A percentile compares a stretch with the other conserved stretches of the same genome.
Conservation (phyloP, 2,797 vertebrate species). For the Cirrhinus molitorella region DNA sequence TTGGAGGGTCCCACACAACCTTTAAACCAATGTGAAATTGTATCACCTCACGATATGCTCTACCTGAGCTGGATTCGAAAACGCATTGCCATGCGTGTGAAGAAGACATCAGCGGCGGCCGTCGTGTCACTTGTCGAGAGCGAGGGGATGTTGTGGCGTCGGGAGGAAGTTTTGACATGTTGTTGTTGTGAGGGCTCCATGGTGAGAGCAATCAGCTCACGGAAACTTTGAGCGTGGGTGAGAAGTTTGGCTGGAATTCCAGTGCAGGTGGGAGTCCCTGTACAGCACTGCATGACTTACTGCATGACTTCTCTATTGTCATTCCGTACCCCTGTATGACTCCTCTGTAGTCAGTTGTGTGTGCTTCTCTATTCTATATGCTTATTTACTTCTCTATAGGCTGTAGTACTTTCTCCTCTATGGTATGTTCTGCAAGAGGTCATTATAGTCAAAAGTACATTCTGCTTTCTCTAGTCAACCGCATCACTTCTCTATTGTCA, state of each 20-base stretch:
- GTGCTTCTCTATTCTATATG: background rate
- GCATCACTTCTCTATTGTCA: background rate
- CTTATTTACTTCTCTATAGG: background rate
- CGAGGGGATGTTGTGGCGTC: background rate
- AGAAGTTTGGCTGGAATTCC: slow-evolving; percentile 43
- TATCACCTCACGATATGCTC: background rate
- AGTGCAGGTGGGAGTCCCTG: slow-evolving; percentile 46
- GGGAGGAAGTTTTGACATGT: slow-evolving; percentile 44
- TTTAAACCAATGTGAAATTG: slow-evolving; percentile 3
- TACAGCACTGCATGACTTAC: slow-evolving; percentile 20
- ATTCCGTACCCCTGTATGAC: background rate
- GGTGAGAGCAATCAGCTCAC: slow-evolving; percentile 33
- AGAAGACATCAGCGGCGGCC: background rate
- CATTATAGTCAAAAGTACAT: background rate
- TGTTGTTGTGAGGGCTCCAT: slow-evolving; percentile 34
- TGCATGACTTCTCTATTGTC: slow-evolving; percentile 13
- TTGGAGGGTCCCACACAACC: background rate
- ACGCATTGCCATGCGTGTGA: background rate
- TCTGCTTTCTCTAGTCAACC: background rate
- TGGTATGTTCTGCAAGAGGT: background rate
- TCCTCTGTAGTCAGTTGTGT: background rate
- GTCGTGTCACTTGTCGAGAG: background rate
- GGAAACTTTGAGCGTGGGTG: slow-evolving; percentile 53
- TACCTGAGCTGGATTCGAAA: background rate
- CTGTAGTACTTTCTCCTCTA: background rate